Base-by-base conservation (phyloP, 2,113 vertebrate genomes). In the Phaethon lepturus region DNA sequence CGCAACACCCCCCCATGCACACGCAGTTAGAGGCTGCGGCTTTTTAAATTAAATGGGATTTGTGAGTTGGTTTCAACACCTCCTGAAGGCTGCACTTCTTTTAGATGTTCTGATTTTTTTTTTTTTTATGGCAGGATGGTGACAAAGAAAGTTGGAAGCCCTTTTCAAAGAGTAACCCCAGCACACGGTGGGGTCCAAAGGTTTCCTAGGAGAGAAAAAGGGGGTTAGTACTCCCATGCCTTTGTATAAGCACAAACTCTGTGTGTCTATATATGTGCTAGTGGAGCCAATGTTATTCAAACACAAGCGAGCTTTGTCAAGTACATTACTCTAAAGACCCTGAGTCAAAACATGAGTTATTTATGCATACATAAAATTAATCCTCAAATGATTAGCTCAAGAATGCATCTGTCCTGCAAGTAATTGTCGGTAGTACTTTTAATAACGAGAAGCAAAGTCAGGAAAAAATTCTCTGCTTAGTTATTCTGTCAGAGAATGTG, bases 381-480 rank as follows among this genome's bases (percentile, higher is more conserved):
- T 95, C 73, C 84, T 91, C 80, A 76, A 73, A 93, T 93, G 74
- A 93, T 94, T 90, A 95, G 58, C 86, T 92, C 18, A 7, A 45
- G 88, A 86, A 87, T 76, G 58, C 73, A 58, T 80, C 44, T 86
- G 93, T 94, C 77, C 93, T 96, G 93, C 66, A 76, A 93, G 74
- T 85, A 79, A 90, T 82, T 31, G 8, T 58, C 75, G 64, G 60
- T 29, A n/a, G 68, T 91, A 86, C 38, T 95, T 96, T 96, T 90
- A 95, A 92, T 95, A 47, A 74, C 1, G 38, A 94, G 94, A 89
- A 95, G 69, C 60, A 89, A 94, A 92, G 78, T 91, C 92, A 62
- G 93, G 87, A 95, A 88, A 87, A 95, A 96, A 97, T 88, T 92
- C 66, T 91, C 82, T 92, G 89, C 50, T 94, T 49, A 91, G 83